Base-by-base conservation (phyloP, 2,797 vertebrate genomes). In the Gastrophryne carolinensis region DNA sequence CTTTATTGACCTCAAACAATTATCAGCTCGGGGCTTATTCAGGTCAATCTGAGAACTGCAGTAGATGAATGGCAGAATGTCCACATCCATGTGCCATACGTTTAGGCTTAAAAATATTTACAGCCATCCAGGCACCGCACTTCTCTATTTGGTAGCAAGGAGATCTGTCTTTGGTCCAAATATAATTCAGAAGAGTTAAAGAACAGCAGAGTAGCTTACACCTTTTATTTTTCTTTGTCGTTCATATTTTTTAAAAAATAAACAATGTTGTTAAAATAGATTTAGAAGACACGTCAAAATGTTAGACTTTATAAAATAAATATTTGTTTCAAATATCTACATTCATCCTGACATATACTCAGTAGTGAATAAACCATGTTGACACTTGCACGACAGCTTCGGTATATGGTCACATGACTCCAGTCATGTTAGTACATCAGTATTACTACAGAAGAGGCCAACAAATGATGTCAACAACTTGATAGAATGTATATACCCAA, bases 231-330 rank as follows among this genome's bases (percentile, higher is more conserved):
- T 60, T 13, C 13, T 34, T 41, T 62, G 8, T 41, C 15, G 2
- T n/a, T 8, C 5, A 41, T 24, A 11, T 23, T 15, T 62, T 15
- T 62, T 62, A 15, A 13, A 44, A 62, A 24, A 41, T 23, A 39
- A 11, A 19, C 4, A 26, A 21, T 24, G 41, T 27, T 23, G 24
- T 27, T 41, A 37, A 62, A 62, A 41, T 41, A 26, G 23, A 41
- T 61, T 60, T 37, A 37, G 19, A 37, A 35, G 30, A 58, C 17
- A n/a, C 21, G 21, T 37, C 11, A 34, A 58, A 58, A 61, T 58
- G 34, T 24, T 21, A 61, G 32, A 61, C 58, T 24, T 61, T 13
- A 58, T 58, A 34, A 58, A 58, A 58, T 41, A 24, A 56, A 56
- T 56, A 56, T 56, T 29, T 30, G 3, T 12, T 27, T 56, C 13